phyloP scores from a whole-genome alignment of 2,113 vertebrate species.

The Orientallactaga bullata region DNA sequence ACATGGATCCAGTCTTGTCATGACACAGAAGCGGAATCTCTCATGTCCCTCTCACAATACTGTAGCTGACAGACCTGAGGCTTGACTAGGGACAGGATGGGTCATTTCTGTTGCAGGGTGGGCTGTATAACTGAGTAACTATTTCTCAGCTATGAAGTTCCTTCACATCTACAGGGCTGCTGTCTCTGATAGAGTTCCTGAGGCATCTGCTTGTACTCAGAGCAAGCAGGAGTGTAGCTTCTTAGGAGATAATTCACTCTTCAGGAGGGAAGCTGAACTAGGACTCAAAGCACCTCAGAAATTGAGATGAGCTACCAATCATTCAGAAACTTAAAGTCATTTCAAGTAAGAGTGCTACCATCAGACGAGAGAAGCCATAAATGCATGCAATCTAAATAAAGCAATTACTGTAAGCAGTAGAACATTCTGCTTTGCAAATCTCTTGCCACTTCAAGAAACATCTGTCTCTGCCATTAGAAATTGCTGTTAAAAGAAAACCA shows the following conservation, averaged over 20 bases:
- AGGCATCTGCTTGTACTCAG: slow-evolving; percentile 37
- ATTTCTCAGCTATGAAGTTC: neutral
- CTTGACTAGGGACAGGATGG: neutral
- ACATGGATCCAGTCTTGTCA: neutral
- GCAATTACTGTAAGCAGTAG: slow-evolving; percentile 81
- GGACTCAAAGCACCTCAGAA: slow-evolving; percentile 50
- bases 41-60: neutral
- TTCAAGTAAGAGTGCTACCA: slow-evolving; percentile 70
- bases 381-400: slow-evolving; percentile 83
- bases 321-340: slow-evolving; percentile 61
- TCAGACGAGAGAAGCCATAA: slow-evolving; percentile 70
- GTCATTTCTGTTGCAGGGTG: neutral
- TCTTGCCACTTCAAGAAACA: slow-evolving; percentile 82
- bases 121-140: neutral
- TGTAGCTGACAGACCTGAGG: neutral
- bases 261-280: neutral
- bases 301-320: slow-evolving; percentile 66
- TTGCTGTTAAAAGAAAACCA: slow-evolving; percentile 67
- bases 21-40: neutral
- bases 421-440: slow-evolving; percentile 78
- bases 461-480: slow-evolving; percentile 82
- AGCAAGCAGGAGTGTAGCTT: neutral
- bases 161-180: neutral
- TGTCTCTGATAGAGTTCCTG: neutral
- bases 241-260: slow-evolving; percentile 7